These are phyloP conservation scores for Ormia ochracea DNA, from an alignment of 2,888 invertebrate genomes.

Conservation along the genomic window DNA sequence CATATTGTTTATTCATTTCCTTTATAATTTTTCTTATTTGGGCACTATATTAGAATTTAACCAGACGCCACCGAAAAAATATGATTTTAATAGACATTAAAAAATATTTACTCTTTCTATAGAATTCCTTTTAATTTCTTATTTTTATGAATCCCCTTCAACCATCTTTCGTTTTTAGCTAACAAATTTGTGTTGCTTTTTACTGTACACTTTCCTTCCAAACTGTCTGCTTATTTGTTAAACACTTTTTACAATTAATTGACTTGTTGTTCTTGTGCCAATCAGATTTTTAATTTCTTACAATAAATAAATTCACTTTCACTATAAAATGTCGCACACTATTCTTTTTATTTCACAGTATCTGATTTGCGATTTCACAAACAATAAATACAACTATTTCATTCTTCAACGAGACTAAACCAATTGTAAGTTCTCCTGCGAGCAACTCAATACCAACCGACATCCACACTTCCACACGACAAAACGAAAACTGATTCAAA, in stretches of 20 bases:
- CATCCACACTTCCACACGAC: constrained; percentile 38
- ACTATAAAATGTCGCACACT: background rate
- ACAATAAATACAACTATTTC: background rate
- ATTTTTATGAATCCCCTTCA: constrained; percentile 5
- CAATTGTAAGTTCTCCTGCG: no score
- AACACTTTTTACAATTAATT: background rate
- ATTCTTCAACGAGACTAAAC: constrained; percentile 3
- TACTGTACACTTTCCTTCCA: background rate
- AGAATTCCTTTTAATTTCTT: constrained; percentile 2
- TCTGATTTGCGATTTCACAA: background rate
- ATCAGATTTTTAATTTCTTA: background rate
- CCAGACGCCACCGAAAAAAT: background rate
- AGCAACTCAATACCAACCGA: background rate
- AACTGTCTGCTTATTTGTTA: background rate
- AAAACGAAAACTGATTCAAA: constrained; percentile 48
- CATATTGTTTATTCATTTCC: no score
- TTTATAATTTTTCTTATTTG: no score
- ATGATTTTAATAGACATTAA: background rate
- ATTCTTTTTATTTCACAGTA: background rate
- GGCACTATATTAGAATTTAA: background rate
- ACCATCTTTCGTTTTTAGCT: constrained; percentile 3
- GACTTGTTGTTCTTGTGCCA: background rate
- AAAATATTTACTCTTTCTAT: background rate
- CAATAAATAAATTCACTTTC: constrained; percentile 10
- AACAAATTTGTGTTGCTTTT: background rate